These are phyloP conservation scores for Galerucella nymphaeae DNA, from an alignment of 2,888 invertebrate species.

Conservation along the genomic window DNA sequence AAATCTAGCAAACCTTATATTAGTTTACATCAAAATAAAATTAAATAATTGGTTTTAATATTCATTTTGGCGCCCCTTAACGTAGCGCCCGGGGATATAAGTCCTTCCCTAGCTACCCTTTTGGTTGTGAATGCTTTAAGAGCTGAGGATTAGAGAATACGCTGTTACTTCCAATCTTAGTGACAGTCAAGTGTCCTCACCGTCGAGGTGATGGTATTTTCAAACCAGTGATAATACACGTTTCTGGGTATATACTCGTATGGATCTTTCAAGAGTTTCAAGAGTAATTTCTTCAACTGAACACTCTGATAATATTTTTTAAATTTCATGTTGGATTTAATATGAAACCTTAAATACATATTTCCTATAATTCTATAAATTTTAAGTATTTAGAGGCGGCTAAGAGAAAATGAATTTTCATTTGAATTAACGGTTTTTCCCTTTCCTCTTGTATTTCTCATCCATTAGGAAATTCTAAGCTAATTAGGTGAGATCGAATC, in stretches of 20 bases:
- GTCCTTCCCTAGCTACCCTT: too few relatives aligned
- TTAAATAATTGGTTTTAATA: too few relatives aligned
- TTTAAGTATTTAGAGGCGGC: neutral
- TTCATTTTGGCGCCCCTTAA: too few relatives aligned
- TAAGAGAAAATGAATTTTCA: neutral
- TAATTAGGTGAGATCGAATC: neutral
- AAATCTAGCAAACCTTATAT: too few relatives aligned
- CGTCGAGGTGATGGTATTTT: neutral
- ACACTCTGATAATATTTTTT: neutral
- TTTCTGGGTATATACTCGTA: neutral
- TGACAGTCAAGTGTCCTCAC: neutral
- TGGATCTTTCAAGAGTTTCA: too few relatives aligned
- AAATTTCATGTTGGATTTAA: neutral
- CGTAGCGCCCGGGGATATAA: too few relatives aligned
- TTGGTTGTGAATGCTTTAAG: neutral
- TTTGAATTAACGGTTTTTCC: neutral
- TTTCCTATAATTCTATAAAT: neutral
- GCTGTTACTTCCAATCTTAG: neutral
- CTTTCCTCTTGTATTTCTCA: neutral
- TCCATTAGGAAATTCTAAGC: neutral
- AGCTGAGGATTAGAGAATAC: neutral
- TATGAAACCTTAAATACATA: neutral
- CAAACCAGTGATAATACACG: neutral
- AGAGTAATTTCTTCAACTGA: too few relatives aligned
- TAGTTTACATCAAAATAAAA: too few relatives aligned